Evolutionary conservation across 2,888 invertebrate species (phyloP), one percentile per base, ranked within the genome.

Genomic region (Limnephilus lunatus): DNA sequence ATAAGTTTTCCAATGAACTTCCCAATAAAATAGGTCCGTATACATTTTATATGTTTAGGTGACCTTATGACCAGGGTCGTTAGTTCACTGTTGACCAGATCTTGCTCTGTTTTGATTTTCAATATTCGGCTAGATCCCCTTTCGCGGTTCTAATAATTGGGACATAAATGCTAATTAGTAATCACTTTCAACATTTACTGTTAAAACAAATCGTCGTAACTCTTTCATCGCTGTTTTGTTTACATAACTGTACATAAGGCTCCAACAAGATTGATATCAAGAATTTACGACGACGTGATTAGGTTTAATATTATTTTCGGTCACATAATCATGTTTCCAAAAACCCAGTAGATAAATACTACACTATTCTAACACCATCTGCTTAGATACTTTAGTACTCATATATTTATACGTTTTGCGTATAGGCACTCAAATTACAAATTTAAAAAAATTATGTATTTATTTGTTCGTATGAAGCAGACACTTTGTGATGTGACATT

Each of bases 201-300:
- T 68, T 25, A 19, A 68, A 68, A n/a, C 68, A n/a, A n/a, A n/a
- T n/a, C 88, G 12, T n/a, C 19, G n/a, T 53, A 87, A 39, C 12
- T 85, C n/a, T 68, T 68, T 68, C 68, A n/a, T 68, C 68, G 68
- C n/a, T 68, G 19, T 39, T 80, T 80, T 90, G 85, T 92, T 92
- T 92, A 90, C 90, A 90, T 85, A 92, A 92, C 92, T 85, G 92
- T 92, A 92, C 82, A 92, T 90, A 86, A 92, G 81, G 92, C 81
- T 88, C 90, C 82, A 44, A 32, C 32, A 90, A 91, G 91, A 91
- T 91, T 91, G 91, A 89, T 90, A 90, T 90, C 90, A 90, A 68
- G 44, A 83, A 85, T 85, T 90, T 85, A 90, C 85, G 31, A 35
- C 90, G 53, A 68, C 90, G 85, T 90, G 82, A 90, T 90, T 85